A percentile compares a stretch with the other conserved stretches of the same genome.
Evolutionary conservation across 1,140 invertebrate genomes (phyloP).

Genomic region (Ceratina calcarata): DNA sequence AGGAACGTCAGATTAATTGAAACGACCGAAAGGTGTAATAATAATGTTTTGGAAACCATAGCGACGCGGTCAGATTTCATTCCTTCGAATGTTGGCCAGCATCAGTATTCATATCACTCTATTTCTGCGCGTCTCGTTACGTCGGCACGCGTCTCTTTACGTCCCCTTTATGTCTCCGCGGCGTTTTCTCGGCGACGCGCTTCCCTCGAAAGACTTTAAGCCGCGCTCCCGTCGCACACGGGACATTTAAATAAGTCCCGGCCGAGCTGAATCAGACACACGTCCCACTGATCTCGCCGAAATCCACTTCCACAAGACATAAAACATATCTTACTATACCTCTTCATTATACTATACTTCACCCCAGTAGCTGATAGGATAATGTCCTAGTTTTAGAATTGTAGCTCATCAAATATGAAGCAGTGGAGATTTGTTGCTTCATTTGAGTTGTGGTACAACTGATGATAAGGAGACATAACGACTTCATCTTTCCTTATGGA

Average conservation of each 20-base stretch:
- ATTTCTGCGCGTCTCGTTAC: slow-evolving; percentile 48
- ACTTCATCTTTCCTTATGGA: too few species aligned
- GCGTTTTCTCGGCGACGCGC: slow-evolving; percentile 6
- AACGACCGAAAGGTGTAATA: too few species aligned
- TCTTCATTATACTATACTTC: too few species aligned
- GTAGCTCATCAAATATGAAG: too few species aligned
- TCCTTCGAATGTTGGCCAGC: background rate
- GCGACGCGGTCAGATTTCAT: background rate
- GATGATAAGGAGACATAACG: too few species aligned
- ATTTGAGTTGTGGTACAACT: too few species aligned
- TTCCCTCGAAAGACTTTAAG: slow-evolving; percentile 6
- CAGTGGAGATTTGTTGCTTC: too few species aligned
- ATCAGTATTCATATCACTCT: slow-evolving; percentile 48
- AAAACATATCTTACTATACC: too few species aligned
- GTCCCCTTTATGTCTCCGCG: slow-evolving; percentile 36
- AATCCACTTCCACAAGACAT: background rate
- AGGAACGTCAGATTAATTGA: too few species aligned
- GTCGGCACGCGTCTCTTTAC: slow-evolving; percentile 36
- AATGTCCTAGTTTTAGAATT: too few species aligned
- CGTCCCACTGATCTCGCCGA: slow-evolving; percentile 14
- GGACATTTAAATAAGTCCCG: slow-evolving; percentile 45
- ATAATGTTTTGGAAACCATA: too few species aligned
- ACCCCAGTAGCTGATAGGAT: too few species aligned
- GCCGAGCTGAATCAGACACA: slow-evolving; percentile 24
- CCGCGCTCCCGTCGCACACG: background rate